Evolutionary conservation across 2,888 invertebrate species (phyloP), one percentile per base, ranked within the genome.

Genomic region (Melinopterus prodromus): DNA sequence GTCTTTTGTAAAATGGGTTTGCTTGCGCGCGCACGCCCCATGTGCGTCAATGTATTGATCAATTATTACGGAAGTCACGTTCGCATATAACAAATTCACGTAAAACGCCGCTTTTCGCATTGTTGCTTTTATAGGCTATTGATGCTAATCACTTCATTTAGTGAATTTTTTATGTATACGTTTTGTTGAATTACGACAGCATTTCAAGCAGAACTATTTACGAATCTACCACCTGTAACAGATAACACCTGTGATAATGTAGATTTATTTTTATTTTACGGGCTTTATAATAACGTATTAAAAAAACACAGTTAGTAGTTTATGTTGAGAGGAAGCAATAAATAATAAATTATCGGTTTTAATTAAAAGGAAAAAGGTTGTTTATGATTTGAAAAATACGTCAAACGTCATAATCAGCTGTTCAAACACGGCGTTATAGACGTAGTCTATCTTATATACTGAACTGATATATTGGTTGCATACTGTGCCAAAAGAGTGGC

Each of bases 1-100:
- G 77, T 79, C 72, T 76, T 71, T 74, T 75, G 69, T 69, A 36
- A 35, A 70, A 69, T 77, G 70, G 78, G 69, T 75, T 76, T 38
- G 38, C 35, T 16, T 78, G 81, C 80, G 80, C 82, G 82, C 82
- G 82, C 82, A 79, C 78, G 77, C 77, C 77, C 78, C 82, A 81
- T 82, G 82, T 82, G 82, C 82, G 82, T 82, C 81, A 81, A 80
- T 81, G 78, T 81, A 82, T 82, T 82, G 82, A 82, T 81, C 80
- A 82, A 81, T 79, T 79, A 79, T 77, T 72, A 79, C 77, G 53
- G 53, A 53, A 53, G 53, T 53, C 53, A 53, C 53, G 53, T 53
- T 53, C 53, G 53, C 53, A 53, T 53, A 9, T 53, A 53, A 53
- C 53, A 53, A 53, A 53, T 9, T 53, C 53, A 53, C 53, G 53